Evolutionary conservation across 1,140 invertebrate species (phyloP), one percentile per base, ranked within the genome.

Genomic region (Drosophila serrata): DNA sequence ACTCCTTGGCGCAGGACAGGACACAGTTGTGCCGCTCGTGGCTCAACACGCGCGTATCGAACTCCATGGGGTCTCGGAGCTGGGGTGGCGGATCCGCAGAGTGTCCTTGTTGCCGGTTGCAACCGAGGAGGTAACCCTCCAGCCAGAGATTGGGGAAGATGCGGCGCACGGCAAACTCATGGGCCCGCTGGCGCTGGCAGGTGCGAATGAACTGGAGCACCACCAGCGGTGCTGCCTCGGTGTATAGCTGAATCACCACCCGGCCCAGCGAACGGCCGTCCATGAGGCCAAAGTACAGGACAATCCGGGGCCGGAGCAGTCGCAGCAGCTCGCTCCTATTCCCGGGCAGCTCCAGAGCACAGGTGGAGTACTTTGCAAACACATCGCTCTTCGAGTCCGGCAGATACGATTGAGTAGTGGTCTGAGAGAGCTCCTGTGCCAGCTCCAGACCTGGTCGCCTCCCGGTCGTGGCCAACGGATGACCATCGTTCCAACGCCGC

Each of bases 141-240:
- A 80, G n/a, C 82, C 82, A 86, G 6, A 86, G 69, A 7, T 56
- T 33, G 1, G 73, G 64, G 29, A 82, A 78, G 37, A 82, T 37
- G 2, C 82, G 77, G 9, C 63, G 62, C 17, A 82, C 40, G 15
- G 63, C 57, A 29, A 82, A 72, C 40, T 69, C 46, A 9, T 77
- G 60, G 9, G 70, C 39, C 0, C 64, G n/a, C 12, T 68, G 57
- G 3, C 15, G 15, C 7, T 63, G 13, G 13, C 82, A 82, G 35
- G 62, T 55, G 33, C 80, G 80, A n/a, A 86, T 62, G 46, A 86
- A 75, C 40, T 86, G 59, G 6, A 86, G 58, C 24, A 86, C 82
- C 24, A 86, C 70, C 17, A 80, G 48, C 0, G 82, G 82, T 0
- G 79, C 81, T 0, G 82, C 80, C 49, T 86, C 82, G 5, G 82